These are phyloP conservation scores for Charadrius vociferus DNA, from an alignment of 2,113 vertebrate genomes.

Conservation along the genomic window DNA sequence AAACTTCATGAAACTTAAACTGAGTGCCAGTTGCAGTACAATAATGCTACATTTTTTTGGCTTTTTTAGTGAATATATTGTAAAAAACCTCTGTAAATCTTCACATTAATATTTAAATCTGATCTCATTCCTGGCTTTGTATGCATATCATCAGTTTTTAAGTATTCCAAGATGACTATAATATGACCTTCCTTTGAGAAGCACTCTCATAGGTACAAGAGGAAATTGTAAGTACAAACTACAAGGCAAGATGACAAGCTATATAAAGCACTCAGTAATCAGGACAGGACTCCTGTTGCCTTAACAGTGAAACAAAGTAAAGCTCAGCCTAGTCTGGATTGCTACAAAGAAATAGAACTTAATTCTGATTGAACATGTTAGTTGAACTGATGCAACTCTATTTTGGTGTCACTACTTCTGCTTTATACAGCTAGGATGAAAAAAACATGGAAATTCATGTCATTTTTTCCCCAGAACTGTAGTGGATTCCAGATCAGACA, in stretches of 20 bases:
- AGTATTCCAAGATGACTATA: background rate
- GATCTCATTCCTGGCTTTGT: background rate
- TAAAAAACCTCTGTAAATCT: background rate
- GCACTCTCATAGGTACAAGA: background rate
- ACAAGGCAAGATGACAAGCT: background rate
- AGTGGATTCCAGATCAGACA: background rate
- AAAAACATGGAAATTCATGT: background rate
- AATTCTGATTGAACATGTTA: background rate
- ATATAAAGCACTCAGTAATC: background rate
- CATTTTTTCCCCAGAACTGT: background rate
- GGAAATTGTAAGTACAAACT: background rate
- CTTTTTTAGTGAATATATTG: background rate
- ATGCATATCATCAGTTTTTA: background rate
- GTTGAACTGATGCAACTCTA: background rate
- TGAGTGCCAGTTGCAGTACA: background rate
- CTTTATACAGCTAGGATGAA: background rate
- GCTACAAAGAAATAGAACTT: background rate
- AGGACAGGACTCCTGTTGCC: background rate
- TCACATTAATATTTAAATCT: background rate
- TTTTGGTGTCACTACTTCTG: background rate
- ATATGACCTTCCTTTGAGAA: slow-evolving; percentile 17
- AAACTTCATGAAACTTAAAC: background rate
- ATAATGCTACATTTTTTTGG: background rate
- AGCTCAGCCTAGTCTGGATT: background rate
- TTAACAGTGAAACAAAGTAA: background rate